These are phyloP conservation scores for Epsilonema sp. DNA, from an alignment of 2,888 invertebrate genomes.

Conservation along the genomic window DNA sequence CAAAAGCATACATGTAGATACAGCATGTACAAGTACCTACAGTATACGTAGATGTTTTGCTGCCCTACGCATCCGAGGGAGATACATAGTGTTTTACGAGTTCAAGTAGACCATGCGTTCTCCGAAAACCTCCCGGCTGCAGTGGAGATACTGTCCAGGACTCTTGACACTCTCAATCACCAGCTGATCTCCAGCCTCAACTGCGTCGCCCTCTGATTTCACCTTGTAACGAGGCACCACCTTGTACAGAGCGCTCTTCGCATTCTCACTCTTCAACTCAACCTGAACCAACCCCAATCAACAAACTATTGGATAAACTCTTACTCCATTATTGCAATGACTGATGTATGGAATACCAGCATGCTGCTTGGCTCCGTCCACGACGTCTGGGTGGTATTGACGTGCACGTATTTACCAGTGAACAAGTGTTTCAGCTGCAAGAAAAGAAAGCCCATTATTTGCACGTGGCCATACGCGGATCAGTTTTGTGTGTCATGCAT, in stretches of 20 bases:
- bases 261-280: constrained; percentile 26
- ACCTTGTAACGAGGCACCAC: constrained; percentile 32
- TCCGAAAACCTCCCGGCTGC: constrained; percentile 17
- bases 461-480: background rate
- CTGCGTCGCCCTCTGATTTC: constrained; percentile 31
- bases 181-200: constrained; percentile 27
- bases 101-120: constrained; percentile 14
- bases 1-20: too few relatives aligned
- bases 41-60: too few relatives aligned
- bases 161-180: constrained; percentile 30
- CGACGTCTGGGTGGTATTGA: constrained; percentile 28
- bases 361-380: constrained; percentile 29
- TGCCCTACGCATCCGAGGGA: too few relatives aligned
- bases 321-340: too few relatives aligned
- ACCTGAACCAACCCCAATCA: constrained; percentile 17
- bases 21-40: too few relatives aligned
- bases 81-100: too few relatives aligned
- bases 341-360: too few relatives aligned
- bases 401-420: constrained; percentile 27
- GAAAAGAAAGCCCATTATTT: background rate
- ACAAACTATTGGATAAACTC: background rate
- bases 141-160: constrained; percentile 27
- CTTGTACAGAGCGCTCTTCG: constrained; percentile 28
- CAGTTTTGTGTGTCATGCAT: too few relatives aligned
- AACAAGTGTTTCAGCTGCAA: constrained; percentile 28